Evolutionary conservation across 2,113 vertebrate species (phyloP).

Genomic region (Scytalopus superciliaris): DNA sequence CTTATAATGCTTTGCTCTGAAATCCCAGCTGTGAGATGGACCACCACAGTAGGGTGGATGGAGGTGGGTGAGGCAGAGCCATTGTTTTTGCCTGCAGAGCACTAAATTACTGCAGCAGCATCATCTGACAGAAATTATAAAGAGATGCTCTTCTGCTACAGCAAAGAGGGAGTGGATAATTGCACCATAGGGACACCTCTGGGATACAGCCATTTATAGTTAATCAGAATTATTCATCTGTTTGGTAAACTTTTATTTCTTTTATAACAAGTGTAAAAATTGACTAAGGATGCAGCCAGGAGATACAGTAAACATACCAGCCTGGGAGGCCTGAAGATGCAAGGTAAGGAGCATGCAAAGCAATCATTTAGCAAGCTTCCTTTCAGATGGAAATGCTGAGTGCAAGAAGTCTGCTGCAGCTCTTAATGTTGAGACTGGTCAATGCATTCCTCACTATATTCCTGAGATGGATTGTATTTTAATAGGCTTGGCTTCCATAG

Average conservation of each 20-base stretch:
- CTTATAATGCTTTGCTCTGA: not conserved
- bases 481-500: constrained; percentile 44
- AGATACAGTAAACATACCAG: constrained; percentile 44
- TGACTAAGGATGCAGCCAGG: not conserved
- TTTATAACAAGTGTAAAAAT: constrained; percentile 54
- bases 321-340: not conserved
- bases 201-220: constrained; percentile 39
- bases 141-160: not conserved
- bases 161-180: not conserved
- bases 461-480: constrained; percentile 59
- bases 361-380: constrained; percentile 46
- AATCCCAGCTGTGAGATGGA: not conserved
- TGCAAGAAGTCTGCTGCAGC: constrained; percentile 14
- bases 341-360: not conserved
- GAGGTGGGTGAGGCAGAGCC: not conserved
- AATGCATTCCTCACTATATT: constrained; percentile 1
- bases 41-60: not conserved
- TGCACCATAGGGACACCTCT: not conserved
- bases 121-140: not conserved
- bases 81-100: not conserved
- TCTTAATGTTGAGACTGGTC: constrained; percentile 31
- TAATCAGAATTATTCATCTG: constrained; percentile 63
- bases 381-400: constrained; percentile 61
- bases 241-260: constrained; percentile 65
- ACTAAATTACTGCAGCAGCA: not conserved